Evolutionary conservation across 2,797 vertebrate genomes (phyloP).

Genomic region (Pseudotriccus pelzelni): DNA sequence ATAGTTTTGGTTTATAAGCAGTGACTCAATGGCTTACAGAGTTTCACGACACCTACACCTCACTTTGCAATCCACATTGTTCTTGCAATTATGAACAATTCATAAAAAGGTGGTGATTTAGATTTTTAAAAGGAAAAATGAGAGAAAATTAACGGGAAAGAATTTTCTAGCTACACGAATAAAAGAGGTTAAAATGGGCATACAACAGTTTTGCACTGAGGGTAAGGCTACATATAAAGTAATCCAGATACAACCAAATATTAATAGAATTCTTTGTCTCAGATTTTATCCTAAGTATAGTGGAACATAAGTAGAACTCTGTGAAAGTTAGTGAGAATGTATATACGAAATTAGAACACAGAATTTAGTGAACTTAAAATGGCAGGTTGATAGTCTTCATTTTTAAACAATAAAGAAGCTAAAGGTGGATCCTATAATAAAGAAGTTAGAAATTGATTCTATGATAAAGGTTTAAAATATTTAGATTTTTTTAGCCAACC

Average conservation of each 20-base stretch:
- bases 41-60: background rate
- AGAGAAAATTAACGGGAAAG: background rate
- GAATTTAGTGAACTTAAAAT: background rate
- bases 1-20: background rate
- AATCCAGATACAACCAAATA: background rate
- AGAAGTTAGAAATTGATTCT: background rate
- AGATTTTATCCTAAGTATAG: background rate
- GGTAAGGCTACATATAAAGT: background rate
- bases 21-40: background rate
- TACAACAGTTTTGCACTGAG: background rate
- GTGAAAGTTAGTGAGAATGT: background rate
- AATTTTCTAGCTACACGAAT: background rate
- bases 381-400: background rate
- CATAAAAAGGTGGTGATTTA: background rate
- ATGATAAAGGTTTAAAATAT: background rate
- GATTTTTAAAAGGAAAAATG: background rate
- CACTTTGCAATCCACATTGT: background rate
- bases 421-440: background rate
- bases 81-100: background rate
- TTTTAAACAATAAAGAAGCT: background rate
- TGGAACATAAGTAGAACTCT: background rate
- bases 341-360: background rate
- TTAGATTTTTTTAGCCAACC: background rate
- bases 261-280: background rate
- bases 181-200: background rate